Base-by-base conservation (phyloP, 2,888 invertebrate species). In the Caenorhabditis sp. region DNA sequence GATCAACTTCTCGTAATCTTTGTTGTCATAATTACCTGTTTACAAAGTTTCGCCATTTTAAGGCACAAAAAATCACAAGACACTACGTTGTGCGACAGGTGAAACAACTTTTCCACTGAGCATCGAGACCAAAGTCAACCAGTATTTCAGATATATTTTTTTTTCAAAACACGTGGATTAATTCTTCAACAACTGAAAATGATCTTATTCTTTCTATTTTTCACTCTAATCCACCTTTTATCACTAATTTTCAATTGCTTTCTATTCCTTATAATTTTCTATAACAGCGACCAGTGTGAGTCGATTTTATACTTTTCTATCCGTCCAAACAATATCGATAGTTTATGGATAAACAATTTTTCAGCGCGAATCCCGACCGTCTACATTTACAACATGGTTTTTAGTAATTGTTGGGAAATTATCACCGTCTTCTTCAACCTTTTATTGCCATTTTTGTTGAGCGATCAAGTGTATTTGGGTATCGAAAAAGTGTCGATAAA, bases 381-480 rank as follows among this genome's bases (percentile, higher is more conserved):
- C 1, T 61, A 61, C 39, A 61, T 61, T 27, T 61, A 61, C 27
- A 61, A 61, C 32, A 37, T 48, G 61, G 3, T 61, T 11, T 11
- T 61, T 17, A 37, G 22, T 6, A 50, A 50, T 27, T 9, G 7
- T 13, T 22, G 32, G 9, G 61, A 61, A 35, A 32, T 46, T 1
- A 6, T 61, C 1, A 61, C 61, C 6, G 26, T 48, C 5, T 39
- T 35, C n/a, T 35, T 50, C 17, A 45, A 39, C 4, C 48, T 37
- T 17, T 5, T 61, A 6, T 20, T 37, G 2, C 61, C 61, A 27
- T 39, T 48, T 5, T 7, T 50, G 2, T 13, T 61, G n/a, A 35
- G 32, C 8, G 61, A 61, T 26, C 13, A 17, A 2, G 13, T 50
- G 8, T 50, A 61, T 50, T n/a, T 17, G 5, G 50, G 61, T 61